Evolutionary conservation across 1,140 invertebrate species (phyloP).

Genomic region (Lanistes nyassanus): DNA sequence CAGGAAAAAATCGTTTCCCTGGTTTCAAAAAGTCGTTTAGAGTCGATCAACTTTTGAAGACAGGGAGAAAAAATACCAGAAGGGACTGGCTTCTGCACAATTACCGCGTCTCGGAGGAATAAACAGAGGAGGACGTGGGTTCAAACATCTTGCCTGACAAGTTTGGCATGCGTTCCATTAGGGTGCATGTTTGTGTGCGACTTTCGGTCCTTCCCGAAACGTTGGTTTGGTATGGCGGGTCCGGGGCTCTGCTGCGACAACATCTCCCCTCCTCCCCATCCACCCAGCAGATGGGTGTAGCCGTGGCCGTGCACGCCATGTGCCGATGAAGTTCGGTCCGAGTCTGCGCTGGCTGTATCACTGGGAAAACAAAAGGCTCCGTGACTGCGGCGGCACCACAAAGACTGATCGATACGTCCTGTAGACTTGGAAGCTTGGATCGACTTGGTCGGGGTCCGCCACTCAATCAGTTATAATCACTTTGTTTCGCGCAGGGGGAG

Average conservation of each 20-base stretch:
- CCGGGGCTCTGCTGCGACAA: not conserved
- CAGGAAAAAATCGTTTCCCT: slow-evolving; percentile 13
- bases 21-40: slow-evolving; percentile 9
- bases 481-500: too few species aligned
- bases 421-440: not conserved
- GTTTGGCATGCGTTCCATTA: slow-evolving; percentile 10
- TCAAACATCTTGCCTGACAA: slow-evolving; percentile 7
- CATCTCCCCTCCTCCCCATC: not conserved
- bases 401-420: not conserved
- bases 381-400: not conserved
- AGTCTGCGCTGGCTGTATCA: not conserved
- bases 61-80: too few species aligned
- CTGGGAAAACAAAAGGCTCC: not conserved
- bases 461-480: too few species aligned
- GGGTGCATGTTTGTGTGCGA: slow-evolving; percentile 5
- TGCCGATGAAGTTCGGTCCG: too few species aligned
- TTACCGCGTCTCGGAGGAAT: not conserved
- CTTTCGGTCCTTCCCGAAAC: slow-evolving; percentile 1
- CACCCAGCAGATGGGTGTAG: not conserved
- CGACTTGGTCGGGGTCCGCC: not conserved
- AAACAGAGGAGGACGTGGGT: slow-evolving; percentile 3
- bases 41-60: slow-evolving; percentile 6
- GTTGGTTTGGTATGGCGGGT: not conserved
- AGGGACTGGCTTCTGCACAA: not conserved
- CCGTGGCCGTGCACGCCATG: not conserved